Evolutionary conservation across 2,113 vertebrate species (phyloP).

Genomic region (Bothrops jararaca): DNA sequence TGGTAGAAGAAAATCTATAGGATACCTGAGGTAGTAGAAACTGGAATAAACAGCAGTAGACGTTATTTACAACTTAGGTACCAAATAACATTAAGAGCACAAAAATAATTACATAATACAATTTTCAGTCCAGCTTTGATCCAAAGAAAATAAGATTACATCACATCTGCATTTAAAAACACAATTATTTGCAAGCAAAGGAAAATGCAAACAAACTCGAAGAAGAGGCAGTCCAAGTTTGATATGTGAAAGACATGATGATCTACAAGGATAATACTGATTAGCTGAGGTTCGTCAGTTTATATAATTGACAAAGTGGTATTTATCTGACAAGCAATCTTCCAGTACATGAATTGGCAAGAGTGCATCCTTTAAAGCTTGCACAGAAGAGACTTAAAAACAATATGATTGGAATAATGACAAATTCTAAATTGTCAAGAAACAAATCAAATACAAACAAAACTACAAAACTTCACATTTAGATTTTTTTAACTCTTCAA

Average conservation of each 20-base stretch:
- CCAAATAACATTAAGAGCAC: conserved; percentile 88
- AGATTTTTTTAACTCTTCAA: conserved; percentile 85
- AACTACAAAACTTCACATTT: conserved; percentile 91
- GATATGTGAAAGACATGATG: conserved; percentile 76
- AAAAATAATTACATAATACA: conserved; percentile 84
- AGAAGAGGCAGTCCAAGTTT: conserved; percentile 73
- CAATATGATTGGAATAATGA: conserved; percentile 70
- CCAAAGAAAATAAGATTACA: conserved; percentile 86
- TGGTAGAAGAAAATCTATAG: conserved; percentile 93
- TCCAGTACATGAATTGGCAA: conserved; percentile 85
- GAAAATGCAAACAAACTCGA: conserved; percentile 74
- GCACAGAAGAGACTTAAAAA: conserved; percentile 73
- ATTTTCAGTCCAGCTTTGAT: conserved; percentile 91
- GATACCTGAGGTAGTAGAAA: conserved; percentile 96
- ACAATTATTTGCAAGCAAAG: conserved; percentile 79
- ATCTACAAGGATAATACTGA: conserved; percentile 86
- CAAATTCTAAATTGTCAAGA: conserved; percentile 70
- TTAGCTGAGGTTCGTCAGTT: conserved; percentile 84
- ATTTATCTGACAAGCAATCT: conserved; percentile 71
- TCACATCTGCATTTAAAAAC: conserved; percentile 79
- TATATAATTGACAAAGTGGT: conserved; percentile 75
- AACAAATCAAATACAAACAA: conserved; percentile 81
- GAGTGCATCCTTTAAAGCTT: conserved; percentile 87
- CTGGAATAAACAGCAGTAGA: conserved; percentile 91
- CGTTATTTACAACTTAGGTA: conserved; percentile 86